Conservation (phyloP, 64 coral and sea anemone genomes). For the Hydrozoanthus tunicans region DNA sequence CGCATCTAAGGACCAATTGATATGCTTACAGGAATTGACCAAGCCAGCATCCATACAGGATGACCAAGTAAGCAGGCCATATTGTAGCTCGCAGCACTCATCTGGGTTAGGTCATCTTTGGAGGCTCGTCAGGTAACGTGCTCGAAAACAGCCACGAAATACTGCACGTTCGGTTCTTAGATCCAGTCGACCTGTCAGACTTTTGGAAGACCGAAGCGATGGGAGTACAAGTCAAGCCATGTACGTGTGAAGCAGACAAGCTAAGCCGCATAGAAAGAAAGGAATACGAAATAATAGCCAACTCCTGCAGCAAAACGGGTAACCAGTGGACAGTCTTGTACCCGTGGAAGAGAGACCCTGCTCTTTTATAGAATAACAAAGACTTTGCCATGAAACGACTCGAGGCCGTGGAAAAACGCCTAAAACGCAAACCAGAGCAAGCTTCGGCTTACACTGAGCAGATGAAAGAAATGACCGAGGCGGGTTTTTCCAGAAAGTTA, state of each 20-base stretch:
- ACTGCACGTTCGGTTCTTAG: constrained; percentile 27
- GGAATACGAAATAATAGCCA: constrained; percentile 14
- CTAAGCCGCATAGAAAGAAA: constrained; percentile 11
- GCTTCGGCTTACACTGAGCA: constrained; percentile 37
- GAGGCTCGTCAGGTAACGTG: background rate
- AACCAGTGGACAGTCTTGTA: constrained; percentile 43
- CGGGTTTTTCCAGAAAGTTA: constrained; percentile 18
- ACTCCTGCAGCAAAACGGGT: background rate
- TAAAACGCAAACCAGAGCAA: constrained; percentile 32
- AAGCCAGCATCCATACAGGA: constrained; percentile 36
- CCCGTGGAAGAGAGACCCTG: constrained; percentile 38
- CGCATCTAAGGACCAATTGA: background rate
- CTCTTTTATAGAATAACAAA: background rate
- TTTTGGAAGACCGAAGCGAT: constrained; percentile 46
- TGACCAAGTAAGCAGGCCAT: constrained; percentile 15
- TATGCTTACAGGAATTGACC: constrained; percentile 48
- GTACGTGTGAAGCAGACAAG: constrained; percentile 26
- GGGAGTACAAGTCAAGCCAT: constrained; percentile 35
- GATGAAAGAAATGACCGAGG: constrained; percentile 42
- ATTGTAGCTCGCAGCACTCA: constrained; percentile 41
- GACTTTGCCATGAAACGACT: constrained; percentile 50
- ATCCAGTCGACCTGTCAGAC: constrained; percentile 13
- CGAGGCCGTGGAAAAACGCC: constrained; percentile 13
- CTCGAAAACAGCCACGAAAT: background rate
- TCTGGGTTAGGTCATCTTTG: constrained; percentile 41